phyloP scores from a whole-genome alignment of 2,888 invertebrate species.

The Chrysodeixis includens region DNA sequence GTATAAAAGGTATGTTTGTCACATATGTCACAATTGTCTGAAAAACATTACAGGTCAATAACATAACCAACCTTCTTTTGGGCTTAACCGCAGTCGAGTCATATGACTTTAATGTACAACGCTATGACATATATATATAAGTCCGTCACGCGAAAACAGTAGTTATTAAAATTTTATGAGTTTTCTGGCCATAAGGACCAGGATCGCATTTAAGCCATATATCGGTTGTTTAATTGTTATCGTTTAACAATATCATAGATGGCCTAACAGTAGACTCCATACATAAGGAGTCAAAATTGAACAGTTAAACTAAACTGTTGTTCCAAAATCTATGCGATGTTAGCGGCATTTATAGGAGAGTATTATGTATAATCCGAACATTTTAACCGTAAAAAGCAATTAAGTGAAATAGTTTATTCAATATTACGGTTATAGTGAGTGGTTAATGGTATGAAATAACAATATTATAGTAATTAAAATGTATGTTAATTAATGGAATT shows the following conservation, averaged over 20 bases:
- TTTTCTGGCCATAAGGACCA: not conserved
- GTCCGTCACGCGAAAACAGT: not conserved
- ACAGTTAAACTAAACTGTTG: constrained; percentile 13
- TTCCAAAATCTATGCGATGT: constrained; percentile 13
- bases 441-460: constrained; percentile 22
- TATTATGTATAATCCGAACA: constrained; percentile 12
- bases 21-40: not conserved
- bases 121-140: not conserved
- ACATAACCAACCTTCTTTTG: not conserved
- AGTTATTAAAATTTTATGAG: not conserved
- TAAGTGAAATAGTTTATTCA: constrained; percentile 33
- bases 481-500: constrained; percentile 13
- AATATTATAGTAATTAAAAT: constrained; percentile 10
- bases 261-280: not conserved
- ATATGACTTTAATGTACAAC: not conserved
- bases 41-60: not conserved
- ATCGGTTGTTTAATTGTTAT: not conserved
- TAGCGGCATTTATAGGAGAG: constrained; percentile 18
- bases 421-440: constrained; percentile 11
- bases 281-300: not conserved
- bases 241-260: too few species aligned
- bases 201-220: not conserved
- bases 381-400: constrained; percentile 29
- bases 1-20: constrained; percentile 3
- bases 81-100: too few species aligned